Evolutionary conservation across 2,113 vertebrate species (phyloP), one percentile per base, ranked within the genome.

Genomic region (Nipponia nippon): DNA sequence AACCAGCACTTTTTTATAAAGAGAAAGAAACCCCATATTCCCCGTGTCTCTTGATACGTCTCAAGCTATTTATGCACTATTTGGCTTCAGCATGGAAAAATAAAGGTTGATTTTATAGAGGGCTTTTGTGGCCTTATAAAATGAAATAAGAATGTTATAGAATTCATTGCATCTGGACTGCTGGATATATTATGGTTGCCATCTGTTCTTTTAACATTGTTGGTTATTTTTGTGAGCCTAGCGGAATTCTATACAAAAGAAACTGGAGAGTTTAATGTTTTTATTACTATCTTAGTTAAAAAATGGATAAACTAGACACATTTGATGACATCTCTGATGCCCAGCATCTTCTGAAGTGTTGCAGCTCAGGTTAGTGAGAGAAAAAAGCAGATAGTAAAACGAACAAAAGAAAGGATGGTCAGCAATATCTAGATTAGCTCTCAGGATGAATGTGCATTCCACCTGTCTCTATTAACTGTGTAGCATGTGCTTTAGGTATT

Each of bases 81-180:
- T 82, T 59, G 36, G 69, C 72, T 91, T 83, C 29, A 70, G 53
- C 16, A 16, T 73, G 84, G 84, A 83, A 95, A 93, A 92, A 83
- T 46, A 91, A 70, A 73, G 50, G 27, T 86, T 65, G 69, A 65
- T 90, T 96, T 94, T 93, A 92, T 80, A 58, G 75, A 70, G 47
- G 69, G 65, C 17, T 95, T 96, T 93, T 96, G 93, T 93, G 93
- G 70, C 79, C 91, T 92, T 80, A 79, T 92, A 96, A 97, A 97
- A 88, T 61, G 65, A 92, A 97, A 88, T 66, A 88, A 88, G 65
- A 95, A 92, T 81, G 85, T 61, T 88, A 71, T 6, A 83, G 91
- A 90, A 92, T 82, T 75, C 14, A 3, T 82, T 85, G 83, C 86
- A 79, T 92, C 86, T 93, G 86, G 78, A 19, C 59, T 61, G 47